Evolutionary conservation across 2,888 invertebrate species (phyloP).

Genomic region (Nemurella pictetii): DNA sequence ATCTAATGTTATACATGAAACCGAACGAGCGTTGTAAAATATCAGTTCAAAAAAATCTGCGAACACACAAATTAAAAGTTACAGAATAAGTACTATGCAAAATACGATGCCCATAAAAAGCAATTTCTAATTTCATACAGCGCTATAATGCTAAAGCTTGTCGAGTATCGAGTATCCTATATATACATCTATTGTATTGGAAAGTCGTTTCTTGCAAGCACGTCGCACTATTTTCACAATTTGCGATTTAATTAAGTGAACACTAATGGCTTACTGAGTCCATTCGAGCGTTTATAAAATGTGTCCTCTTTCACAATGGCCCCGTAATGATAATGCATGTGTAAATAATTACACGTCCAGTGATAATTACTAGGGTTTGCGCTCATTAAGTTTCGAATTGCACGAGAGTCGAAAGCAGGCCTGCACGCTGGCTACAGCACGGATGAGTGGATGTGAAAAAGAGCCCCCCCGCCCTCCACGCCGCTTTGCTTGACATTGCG

Average conservation of each 20-base stretch:
- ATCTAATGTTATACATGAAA: neutral
- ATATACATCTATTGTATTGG: neutral
- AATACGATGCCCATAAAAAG: neutral
- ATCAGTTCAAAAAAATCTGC: neutral
- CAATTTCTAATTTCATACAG: neutral
- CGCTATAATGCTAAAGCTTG: neutral
- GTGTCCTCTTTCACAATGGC: constrained; percentile 10
- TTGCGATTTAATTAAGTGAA: constrained; percentile 16
- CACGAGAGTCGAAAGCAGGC: neutral
- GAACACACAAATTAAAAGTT: neutral
- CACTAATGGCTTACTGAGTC: constrained; percentile 7
- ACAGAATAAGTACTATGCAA: neutral
- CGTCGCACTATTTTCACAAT: neutral
- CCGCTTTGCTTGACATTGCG: neutral
- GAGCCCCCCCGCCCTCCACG: neutral
- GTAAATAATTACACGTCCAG: constrained; percentile 20
- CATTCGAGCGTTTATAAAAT: constrained; percentile 8
- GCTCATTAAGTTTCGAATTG: constrained; percentile 20
- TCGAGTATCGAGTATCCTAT: too few species aligned
- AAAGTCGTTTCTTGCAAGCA: neutral
- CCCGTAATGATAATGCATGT: constrained; percentile 27
- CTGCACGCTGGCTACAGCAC: neutral
- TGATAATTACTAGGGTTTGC: constrained; percentile 21
- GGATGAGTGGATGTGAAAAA: neutral
- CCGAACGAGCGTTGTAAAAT: neutral